Evolutionary conservation across 2,888 invertebrate genomes (phyloP).

Genomic region (Acronicta aceris): DNA sequence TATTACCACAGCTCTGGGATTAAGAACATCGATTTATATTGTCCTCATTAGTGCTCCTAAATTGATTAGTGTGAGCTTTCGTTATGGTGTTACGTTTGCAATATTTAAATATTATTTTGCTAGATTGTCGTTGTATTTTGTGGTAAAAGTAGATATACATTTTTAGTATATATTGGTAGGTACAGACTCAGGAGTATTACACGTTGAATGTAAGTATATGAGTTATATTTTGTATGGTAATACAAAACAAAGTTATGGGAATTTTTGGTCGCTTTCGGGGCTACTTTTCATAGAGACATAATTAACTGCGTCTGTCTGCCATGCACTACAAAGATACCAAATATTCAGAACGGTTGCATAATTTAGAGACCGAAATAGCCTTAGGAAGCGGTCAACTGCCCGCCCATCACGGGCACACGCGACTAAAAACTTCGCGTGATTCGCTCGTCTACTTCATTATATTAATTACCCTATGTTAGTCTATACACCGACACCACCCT

Average conservation of each 20-base stretch:
- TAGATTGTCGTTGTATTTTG: neutral
- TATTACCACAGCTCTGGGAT: conserved; percentile 82
- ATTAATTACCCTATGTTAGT: conserved; percentile 86
- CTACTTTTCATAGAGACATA: conserved; percentile 36
- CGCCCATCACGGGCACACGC: conserved; percentile 70
- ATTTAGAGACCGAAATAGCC: conserved; percentile 75
- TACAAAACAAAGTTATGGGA: neutral
- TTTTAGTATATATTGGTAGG: neutral
- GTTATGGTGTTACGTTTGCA: conserved; percentile 56
- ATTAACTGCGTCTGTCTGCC: conserved; percentile 33
- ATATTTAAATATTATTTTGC: conserved; percentile 32
- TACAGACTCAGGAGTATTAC: neutral
- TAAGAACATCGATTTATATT: conserved; percentile 85
- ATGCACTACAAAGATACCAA: conserved; percentile 60
- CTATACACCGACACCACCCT: conserved; percentile 77
- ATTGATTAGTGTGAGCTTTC: conserved; percentile 80
- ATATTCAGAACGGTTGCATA: conserved; percentile 65
- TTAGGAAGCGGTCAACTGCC: conserved; percentile 65
- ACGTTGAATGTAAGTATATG: no score
- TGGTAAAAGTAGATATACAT: neutral
- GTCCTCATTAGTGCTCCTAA: conserved; percentile 84
- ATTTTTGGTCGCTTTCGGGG: conserved; percentile 4
- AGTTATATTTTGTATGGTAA: neutral
- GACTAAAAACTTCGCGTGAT: conserved; percentile 82
- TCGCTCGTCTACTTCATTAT: conserved; percentile 81